Conservation (phyloP, 2,797 vertebrate species). For the Sebastes diaconus region DNA sequence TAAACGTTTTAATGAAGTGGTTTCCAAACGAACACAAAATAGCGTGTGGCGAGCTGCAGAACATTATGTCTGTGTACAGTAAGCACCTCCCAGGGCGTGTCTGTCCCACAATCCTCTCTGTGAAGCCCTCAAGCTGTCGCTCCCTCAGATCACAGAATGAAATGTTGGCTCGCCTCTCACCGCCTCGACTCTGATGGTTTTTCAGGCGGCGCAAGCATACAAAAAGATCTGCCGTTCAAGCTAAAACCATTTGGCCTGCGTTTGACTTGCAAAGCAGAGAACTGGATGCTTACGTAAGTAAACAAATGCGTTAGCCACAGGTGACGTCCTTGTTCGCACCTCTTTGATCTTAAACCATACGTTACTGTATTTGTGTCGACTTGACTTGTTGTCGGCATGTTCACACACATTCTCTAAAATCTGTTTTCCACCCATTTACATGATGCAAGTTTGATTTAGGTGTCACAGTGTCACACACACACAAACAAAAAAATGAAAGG, state of each 20-base stretch:
- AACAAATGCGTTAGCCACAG: slow-evolving; percentile 5
- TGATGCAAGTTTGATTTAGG: neutral
- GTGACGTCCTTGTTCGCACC: neutral
- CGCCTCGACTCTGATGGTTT: slow-evolving; percentile 60
- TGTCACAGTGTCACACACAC: neutral
- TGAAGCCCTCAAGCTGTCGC: slow-evolving; percentile 33
- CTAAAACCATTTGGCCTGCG: slow-evolving; percentile 27
- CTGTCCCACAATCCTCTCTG: neutral
- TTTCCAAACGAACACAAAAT: neutral
- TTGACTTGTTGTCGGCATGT: neutral
- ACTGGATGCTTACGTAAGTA: slow-evolving; percentile 4
- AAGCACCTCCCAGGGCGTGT: slow-evolving; percentile 39
- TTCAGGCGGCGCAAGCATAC: slow-evolving; percentile 12
- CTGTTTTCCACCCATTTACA: neutral
- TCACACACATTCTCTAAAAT: slow-evolving; percentile 3
- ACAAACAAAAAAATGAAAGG: neutral
- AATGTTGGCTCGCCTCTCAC: slow-evolving; percentile 12
- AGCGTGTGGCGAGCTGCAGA: slow-evolving; percentile 10
- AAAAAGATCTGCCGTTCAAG: slow-evolving; percentile 27
- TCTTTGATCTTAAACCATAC: neutral
- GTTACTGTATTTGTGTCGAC: neutral
- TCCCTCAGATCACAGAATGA: slow-evolving; percentile 37
- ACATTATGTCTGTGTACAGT: slow-evolving; percentile 18
- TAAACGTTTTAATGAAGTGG: neutral
- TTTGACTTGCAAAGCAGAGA: slow-evolving; percentile 31